Conservation (phyloP, 2,113 vertebrate species). For the Murina feae region DNA sequence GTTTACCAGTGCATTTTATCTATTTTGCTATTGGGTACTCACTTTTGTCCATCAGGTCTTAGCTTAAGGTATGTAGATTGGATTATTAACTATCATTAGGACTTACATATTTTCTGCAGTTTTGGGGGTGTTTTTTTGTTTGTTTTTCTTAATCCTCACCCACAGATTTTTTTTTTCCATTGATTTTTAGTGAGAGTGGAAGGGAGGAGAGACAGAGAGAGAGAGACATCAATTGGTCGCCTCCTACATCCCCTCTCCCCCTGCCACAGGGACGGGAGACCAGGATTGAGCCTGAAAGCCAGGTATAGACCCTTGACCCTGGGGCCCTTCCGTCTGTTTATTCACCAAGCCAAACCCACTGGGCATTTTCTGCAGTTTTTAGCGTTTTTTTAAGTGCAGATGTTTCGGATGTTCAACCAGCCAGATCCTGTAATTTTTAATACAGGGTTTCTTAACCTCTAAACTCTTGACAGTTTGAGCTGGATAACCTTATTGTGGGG, state of each 20-base stretch:
- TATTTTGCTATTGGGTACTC: background rate
- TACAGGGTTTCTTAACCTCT: background rate
- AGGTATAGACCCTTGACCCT: no score
- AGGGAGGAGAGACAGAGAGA: no score
- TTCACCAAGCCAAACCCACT: no score
- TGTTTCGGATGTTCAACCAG: background rate
- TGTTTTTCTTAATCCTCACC: no score
- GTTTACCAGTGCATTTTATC: background rate
- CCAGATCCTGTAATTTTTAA: background rate
- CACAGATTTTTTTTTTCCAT: no score
- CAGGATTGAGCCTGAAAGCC: no score
- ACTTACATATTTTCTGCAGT: background rate
- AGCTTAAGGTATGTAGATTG: background rate
- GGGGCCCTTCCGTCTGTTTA: no score
- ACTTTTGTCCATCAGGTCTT: background rate
- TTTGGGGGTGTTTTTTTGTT: background rate
- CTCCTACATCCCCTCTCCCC: no score
- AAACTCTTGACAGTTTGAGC: background rate
- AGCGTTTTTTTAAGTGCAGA: background rate
- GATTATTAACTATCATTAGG: background rate
- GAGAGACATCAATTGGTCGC: no score
- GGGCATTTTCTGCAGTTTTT: background rate
- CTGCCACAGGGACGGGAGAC: no score
- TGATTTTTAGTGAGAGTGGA: no score
- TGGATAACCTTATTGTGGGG: background rate